phyloP scores from a whole-genome alignment of 2,888 invertebrate species.

The Andrena flavipes region DNA sequence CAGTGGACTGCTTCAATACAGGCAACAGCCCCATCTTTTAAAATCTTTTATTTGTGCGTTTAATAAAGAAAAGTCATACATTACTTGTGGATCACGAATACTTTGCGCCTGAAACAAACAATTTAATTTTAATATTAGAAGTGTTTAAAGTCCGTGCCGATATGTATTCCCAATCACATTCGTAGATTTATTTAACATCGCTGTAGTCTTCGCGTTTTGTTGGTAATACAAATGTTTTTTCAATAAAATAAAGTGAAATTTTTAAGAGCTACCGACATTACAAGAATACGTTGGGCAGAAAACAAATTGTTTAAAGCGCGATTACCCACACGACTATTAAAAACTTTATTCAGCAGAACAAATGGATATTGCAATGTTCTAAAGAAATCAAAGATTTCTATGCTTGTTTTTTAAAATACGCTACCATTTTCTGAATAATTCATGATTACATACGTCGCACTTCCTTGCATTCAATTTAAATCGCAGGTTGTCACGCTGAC shows the following conservation, averaged over 20 bases:
- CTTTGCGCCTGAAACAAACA: conserved; percentile 37
- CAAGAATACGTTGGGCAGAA: too few species aligned
- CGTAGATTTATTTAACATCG: too few species aligned
- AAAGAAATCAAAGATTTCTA: neutral
- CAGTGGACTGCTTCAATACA: conserved; percentile 88
- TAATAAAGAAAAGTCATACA: conserved; percentile 33
- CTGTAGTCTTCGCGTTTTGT: too few species aligned
- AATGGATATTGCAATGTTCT: neutral
- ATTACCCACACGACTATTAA: too few species aligned
- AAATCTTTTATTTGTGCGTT: conserved; percentile 28
- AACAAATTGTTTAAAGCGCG: too few species aligned
- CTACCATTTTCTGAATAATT: neutral
- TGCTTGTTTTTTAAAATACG: neutral
- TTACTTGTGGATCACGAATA: conserved; percentile 7
- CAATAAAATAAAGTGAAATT: too few species aligned
- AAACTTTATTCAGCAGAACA: too few species aligned
- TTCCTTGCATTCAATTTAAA: neutral
- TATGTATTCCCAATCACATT: too few species aligned
- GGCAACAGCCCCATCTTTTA: conserved; percentile 75
- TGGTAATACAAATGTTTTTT: too few species aligned
- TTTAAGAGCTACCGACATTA: too few species aligned
- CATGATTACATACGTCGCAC: too few species aligned
- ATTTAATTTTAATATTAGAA: conserved; percentile 3
- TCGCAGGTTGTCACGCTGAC: neutral
- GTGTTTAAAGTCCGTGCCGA: too few species aligned